phyloP scores from a whole-genome alignment of 1,140 invertebrate species.

The Brachionus paranguensis region DNA sequence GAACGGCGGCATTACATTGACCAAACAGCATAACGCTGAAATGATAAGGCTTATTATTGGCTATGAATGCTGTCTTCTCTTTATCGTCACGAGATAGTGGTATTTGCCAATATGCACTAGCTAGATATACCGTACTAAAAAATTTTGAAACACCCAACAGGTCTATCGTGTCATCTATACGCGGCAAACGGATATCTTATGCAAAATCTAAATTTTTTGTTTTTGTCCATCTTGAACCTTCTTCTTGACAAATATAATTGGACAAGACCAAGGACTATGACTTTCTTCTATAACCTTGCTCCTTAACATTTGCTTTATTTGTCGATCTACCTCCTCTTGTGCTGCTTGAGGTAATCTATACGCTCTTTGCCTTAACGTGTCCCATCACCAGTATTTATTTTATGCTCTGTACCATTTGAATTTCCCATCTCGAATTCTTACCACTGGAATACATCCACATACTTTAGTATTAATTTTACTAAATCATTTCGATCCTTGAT shows the following conservation, averaged over 20 bases:
- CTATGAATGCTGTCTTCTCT: slow-evolving; percentile 40
- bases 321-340: not conserved
- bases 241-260: not conserved
- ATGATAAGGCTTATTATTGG: slow-evolving; percentile 6
- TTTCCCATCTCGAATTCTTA: not conserved
- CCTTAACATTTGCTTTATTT: not conserved
- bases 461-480: not conserved
- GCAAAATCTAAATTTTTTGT: slow-evolving; percentile 43
- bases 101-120: slow-evolving; percentile 4
- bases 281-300: not conserved
- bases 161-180: slow-evolving; percentile 13
- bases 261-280: not conserved
- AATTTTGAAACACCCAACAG: not conserved
- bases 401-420: not conserved
- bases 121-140: not conserved
- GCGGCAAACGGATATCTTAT: not conserved
- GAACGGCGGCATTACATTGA: slow-evolving; percentile 42
- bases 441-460: not conserved
- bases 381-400: not conserved
- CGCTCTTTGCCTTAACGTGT: not conserved
- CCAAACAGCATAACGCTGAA: slow-evolving; percentile 42
- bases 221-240: not conserved
- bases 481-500: not conserved
- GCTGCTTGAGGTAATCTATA: not conserved
- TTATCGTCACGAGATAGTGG: not conserved